Evolutionary conservation across 35 echinoderm and acorn worm genomes (phyloP), one percentile per base, ranked within the genome.

Genomic region (Ophioderma brevispina): DNA sequence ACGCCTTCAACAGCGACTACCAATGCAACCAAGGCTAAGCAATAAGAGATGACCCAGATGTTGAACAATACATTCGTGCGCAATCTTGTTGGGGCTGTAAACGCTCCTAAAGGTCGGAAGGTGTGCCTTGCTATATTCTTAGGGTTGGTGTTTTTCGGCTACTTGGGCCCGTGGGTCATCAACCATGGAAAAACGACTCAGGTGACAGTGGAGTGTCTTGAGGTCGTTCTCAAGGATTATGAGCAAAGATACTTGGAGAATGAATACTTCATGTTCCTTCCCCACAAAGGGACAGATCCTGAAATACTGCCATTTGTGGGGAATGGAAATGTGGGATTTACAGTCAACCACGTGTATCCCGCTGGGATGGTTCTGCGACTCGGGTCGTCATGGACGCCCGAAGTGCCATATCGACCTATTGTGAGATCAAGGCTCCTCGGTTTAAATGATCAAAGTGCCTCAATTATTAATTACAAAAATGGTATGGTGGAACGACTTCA

Each of bases 141-240:
- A 15, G 78, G 89, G 25, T 55, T 98, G 25, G 81, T 98, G 64
- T 70, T 94, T 78, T 92, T 98, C 38, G 92, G 92, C 14, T 98
- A 98, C 82, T 80, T 94, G 32, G 96, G 89, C 15, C 96, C 96
- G 6, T 94, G 89, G 92, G 81, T 98, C 39, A 94, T 94, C 21
- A 89, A 98, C 40, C 90, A 94, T 50, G 91, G 78, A 82, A 91
- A 92, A 63, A 86, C 89, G 15, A 91, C 89, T 28, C 77, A 98
- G 77, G 64, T 91, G 38, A 98, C 96, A 11, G 92, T 82, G 41
- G 90, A 88, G 79, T 98, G 96, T 84, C 81, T 98, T 76, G 86
- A 89, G 0, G 35, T 91, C 17, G 94, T 89, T 43, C 82, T 98
- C 8, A 80, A 87, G 38, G 89, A 94, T 34, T 81, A 94, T 13